Base-by-base conservation (phyloP, 1,140 invertebrate species). In the Drosophila mojavensis region DNA sequence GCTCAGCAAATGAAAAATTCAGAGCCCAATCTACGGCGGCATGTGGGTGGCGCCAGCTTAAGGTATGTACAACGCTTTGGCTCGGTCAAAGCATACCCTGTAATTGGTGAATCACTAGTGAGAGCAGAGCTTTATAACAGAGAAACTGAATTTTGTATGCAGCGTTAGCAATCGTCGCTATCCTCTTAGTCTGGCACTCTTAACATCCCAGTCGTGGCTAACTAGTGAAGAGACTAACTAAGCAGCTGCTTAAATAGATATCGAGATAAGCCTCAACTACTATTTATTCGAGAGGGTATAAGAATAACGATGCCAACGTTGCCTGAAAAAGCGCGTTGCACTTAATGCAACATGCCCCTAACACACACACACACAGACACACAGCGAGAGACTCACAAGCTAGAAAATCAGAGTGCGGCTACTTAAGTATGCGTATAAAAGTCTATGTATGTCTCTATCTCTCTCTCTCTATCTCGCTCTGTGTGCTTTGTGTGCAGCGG, bases 1-100 rank as follows among this genome's bases (percentile, higher is more conserved):
- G 63, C 54, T 26, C 39, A 55, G 64, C 71, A 69, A 78, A 79
- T 78, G 74, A 78, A 78, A 79, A 78, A 78, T 79, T 73, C 78
- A 79, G 78, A 74, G 30, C 69, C 69, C 61, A 69, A 75, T 79
- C 65, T 73, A 74, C 65, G 55, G 50, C 15, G 39, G n/a, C n/a
- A 15, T 36, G 26, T 1, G 36, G 50, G 36, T 68, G 66, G 55
- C 39, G 47, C 24, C 39, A 59, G 15, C 63, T 39, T 30, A 68
- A 68, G 59, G 30, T 47, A 41, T 41, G 33, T 41, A 11, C 15
- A 47, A 17, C 6, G 15, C 15, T 3, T n/a, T 15, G 43, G 1
- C 6, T 0, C 43, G 43, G 4, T 17, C 17, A 48, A 39, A 71
- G 55, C 26, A 48, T 60, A 30, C 15, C 3, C 43, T 47, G 15